Conservation (phyloP, 2,888 invertebrate species). For the Leptopilina syphax region DNA sequence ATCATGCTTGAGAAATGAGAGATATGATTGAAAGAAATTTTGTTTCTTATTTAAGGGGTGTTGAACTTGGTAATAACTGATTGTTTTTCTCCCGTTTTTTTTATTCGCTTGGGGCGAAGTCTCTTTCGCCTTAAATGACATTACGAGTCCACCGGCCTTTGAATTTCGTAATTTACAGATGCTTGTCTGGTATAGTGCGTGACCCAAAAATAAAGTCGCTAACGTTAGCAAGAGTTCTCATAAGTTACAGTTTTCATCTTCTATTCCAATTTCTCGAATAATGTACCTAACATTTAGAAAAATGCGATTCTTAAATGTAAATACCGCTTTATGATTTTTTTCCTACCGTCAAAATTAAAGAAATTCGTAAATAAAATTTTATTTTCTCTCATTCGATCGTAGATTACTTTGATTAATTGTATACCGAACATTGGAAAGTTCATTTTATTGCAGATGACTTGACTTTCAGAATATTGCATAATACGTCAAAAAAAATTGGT, state of each 20-base stretch:
- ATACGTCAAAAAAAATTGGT: too few species aligned
- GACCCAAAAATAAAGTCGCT: conserved; percentile 57
- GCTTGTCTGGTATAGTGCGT: conserved; percentile 51
- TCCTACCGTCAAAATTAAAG: neutral
- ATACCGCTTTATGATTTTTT: neutral
- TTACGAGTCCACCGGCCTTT: conserved; percentile 29
- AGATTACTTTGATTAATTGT: too few species aligned
- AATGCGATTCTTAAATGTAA: neutral
- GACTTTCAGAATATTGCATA: too few species aligned
- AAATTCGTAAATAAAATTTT: too few species aligned
- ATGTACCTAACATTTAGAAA: neutral
- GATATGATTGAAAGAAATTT: conserved; percentile 16
- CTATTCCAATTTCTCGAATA: conserved; percentile 23
- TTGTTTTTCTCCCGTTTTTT: conserved; percentile 25
- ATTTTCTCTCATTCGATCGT: too few species aligned
- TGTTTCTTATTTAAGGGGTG: neutral
- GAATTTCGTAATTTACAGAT: conserved; percentile 52
- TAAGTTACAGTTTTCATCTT: conserved; percentile 19
- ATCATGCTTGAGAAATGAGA: conserved; percentile 5
- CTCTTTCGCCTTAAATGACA: conserved; percentile 38
- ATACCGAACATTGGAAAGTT: too few species aligned
- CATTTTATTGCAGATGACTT: too few species aligned
- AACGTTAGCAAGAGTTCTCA: conserved; percentile 39
- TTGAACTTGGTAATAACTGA: conserved; percentile 1
- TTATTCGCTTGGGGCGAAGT: conserved; percentile 26